phyloP scores from a whole-genome alignment of 2,113 vertebrate genomes.

The Uria aalge region DNA sequence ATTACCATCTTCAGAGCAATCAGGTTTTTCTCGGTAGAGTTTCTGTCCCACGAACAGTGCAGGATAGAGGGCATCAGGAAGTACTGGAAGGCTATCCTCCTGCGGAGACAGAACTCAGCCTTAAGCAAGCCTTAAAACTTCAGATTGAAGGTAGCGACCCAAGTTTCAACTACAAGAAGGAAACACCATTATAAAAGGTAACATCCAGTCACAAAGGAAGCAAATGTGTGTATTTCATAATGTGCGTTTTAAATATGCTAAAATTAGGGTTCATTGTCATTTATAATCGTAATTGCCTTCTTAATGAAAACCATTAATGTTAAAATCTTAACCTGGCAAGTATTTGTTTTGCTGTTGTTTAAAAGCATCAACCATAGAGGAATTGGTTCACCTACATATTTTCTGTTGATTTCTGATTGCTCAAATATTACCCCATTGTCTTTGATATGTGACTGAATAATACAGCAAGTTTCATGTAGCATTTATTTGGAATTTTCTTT shows the following conservation, averaged over 20 bases:
- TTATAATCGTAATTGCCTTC: not conserved
- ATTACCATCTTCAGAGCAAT: conserved; percentile 94
- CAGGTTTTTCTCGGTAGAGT: conserved; percentile 93
- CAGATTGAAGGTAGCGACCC: conserved; percentile 93
- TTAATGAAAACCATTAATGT: not conserved
- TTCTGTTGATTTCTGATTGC: not conserved
- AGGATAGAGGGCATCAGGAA: conserved; percentile 88
- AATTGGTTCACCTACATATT: not conserved
- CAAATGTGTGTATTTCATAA: not conserved
- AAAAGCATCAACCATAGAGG: not conserved
- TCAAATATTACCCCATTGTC: not conserved
- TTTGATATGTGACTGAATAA: not conserved
- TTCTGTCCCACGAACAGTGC: conserved; percentile 87
- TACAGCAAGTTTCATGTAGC: not conserved
- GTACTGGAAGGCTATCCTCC: conserved; percentile 90
- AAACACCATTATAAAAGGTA: conserved; percentile 95
- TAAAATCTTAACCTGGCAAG: not conserved
- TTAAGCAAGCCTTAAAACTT: conserved; percentile 98
- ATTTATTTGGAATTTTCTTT: not conserved
- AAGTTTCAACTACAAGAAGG: conserved; percentile 97
- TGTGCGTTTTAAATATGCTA: not conserved
- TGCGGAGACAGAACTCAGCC: conserved; percentile 91
- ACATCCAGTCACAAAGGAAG: not conserved
- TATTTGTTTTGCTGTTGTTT: not conserved
- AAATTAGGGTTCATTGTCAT: rapidly evolving